Base-by-base conservation (phyloP, 2,113 vertebrate genomes). In the Megalops atlanticus region DNA sequence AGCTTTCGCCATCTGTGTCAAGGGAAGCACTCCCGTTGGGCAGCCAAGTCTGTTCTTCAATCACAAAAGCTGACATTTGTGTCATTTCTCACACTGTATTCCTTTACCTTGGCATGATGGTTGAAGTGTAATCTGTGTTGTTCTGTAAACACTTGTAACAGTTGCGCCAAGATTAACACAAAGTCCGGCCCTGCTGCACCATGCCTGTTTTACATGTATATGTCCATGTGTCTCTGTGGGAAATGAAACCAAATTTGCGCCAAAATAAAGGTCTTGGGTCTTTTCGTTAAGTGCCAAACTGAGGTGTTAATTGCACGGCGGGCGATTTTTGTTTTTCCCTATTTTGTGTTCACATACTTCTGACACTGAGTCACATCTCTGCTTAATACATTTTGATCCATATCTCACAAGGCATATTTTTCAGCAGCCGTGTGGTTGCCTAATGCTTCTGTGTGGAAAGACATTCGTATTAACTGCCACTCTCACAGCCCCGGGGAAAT, bases 401-500 rank as follows among this genome's bases (percentile, higher is more conserved):
- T 72, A 70, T 72, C 78, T 71, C 38, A 38, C 68, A 24, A 38
- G 36, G 45, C 68, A 72, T 73, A 47, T 80, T 80, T 73, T 70
- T 70, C 35, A 49, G 33, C 35, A 71, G 7, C 40, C 35, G 35
- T 49, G 41, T 33, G 24, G 41, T 80, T 80, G 69, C 45, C 79
- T 73, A 27, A 24, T 43, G 69, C 69, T 80, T 52, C 79, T 54
- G 79, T 80, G 79, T 74, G 31, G 47, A 80, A 52, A 80, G 69
- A 73, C 69, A 31, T 80, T 72, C 45, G 12, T 80, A 39, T 80
- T 52, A 73, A 54, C 41, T 35, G 31, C 10, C 33, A 52, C 69
- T 43, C 41, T 1, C 24, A 3, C 14, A 43, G 36, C 38, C 21
- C 10, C 10, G 45, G 77, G 64, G 39, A 45, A 79, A 79, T 70